A percentile compares a stretch with the other conserved stretches of the same genome.
Evolutionary conservation across 1,140 invertebrate species (phyloP).

Genomic region (Neotoxoptera formosana): DNA sequence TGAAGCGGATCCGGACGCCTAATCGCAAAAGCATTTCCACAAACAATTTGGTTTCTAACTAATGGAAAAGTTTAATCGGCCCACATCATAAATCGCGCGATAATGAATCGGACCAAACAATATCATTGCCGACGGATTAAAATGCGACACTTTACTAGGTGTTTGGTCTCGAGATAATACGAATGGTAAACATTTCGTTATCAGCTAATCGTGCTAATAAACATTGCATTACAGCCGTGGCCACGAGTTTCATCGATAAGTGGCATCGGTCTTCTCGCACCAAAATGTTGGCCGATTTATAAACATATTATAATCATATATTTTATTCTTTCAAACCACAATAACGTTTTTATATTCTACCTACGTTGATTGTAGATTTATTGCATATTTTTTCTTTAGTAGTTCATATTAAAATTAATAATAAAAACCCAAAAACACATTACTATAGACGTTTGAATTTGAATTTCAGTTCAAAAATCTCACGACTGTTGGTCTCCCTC

Average conservation of each 20-base stretch:
- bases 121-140: not conserved
- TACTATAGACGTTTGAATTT: too few relatives aligned
- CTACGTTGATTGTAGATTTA: not conserved
- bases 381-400: not conserved
- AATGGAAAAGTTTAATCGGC: conserved; percentile 8
- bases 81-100: not conserved
- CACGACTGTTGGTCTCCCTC: too few relatives aligned
- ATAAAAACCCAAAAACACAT: too few relatives aligned
- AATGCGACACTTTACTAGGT: not conserved
- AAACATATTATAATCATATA: not conserved
- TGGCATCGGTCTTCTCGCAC: not conserved
- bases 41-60: not conserved
- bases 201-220: not conserved
- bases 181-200: not conserved
- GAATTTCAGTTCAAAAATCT: too few relatives aligned
- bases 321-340: not conserved
- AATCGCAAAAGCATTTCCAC: conserved; percentile 9
- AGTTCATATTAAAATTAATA: not conserved
- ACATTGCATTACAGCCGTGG: not conserved
- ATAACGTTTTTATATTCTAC: not conserved
- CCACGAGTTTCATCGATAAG: not conserved
- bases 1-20: not conserved
- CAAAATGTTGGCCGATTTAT: not conserved
- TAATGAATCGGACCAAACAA: not conserved
- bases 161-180: not conserved